These are phyloP conservation scores for Oligia fasciuncula DNA, from an alignment of 2,888 invertebrate species.

Conservation along the genomic window DNA sequence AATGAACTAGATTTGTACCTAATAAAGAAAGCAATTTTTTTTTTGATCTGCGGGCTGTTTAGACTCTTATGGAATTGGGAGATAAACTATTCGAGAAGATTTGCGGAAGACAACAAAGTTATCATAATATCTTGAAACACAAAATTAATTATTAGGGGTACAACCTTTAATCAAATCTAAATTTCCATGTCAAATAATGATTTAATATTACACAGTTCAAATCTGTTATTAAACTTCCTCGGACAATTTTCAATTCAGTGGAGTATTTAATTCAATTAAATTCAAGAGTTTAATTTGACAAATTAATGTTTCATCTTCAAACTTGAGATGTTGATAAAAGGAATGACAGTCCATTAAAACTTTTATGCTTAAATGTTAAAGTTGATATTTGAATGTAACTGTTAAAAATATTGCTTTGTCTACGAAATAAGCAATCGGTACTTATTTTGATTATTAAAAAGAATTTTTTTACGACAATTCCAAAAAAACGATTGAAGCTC, in stretches of 20 bases:
- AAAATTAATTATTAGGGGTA: constrained; percentile 10
- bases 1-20: not conserved
- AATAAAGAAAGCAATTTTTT: not conserved
- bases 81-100: not conserved
- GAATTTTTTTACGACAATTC: not conserved
- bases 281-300: constrained; percentile 45
- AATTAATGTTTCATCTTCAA: constrained; percentile 39
- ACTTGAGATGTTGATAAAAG: constrained; percentile 16
- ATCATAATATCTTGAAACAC: not conserved
- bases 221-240: constrained; percentile 36
- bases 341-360: constrained; percentile 41
- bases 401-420: not conserved
- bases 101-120: not conserved
- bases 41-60: not conserved
- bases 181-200: constrained; percentile 24
- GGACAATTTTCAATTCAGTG: constrained; percentile 44
- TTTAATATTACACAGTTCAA: constrained; percentile 41
- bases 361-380: constrained; percentile 35
- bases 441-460: constrained; percentile 5
- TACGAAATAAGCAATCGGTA: constrained; percentile 11
- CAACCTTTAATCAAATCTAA: constrained; percentile 1
- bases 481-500: not conserved
- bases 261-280: constrained; percentile 58
- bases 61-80: not conserved
- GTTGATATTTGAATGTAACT: constrained; percentile 31